Evolutionary conservation across 2,888 invertebrate species (phyloP), one percentile per base, ranked within the genome.

Genomic region (Lomographa bimaculata): DNA sequence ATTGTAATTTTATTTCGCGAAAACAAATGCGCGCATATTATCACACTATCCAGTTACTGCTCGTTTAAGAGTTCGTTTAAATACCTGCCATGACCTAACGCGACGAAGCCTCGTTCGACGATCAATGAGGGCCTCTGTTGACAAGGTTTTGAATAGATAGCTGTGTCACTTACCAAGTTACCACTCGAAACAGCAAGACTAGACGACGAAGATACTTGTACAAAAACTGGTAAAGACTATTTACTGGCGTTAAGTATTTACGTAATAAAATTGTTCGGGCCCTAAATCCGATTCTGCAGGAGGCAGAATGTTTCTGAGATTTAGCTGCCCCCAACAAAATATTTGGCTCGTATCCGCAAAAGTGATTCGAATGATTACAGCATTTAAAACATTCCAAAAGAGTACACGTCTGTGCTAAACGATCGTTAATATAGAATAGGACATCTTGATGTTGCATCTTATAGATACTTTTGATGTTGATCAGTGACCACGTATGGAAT

Each of bases 321-420:
- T 54, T 35, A 36, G 38, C 36, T 46, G 40, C 34, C 29, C 7
- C 18, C 23, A 32, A 29, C 11, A 14, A 32, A 46, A 37, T 29
- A 41, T 44, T 25, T 27, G 37, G 33, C 37, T 40, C 40, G 7
- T 6, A 18, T 36, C 32, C 23, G 25, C 28, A 34, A 35, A 43
- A 48, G 27, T 45, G 27, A 42, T 46, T 41, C 37, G 42, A 42
- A 46, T 41, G 42, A 44, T 32, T 49, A 40, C 44, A 42, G 51
- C 54, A 44, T 51, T 42, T 42, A 39, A 43, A 52, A 57, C 57
- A 57, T 57, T 57, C 57, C 57, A 57, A 49, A 54, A 39, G 32
- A 19, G 34, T 35, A 37, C 34, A 46, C 37, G 35, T 36, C 35
- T 42, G 34, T 30, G 46, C 46, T 43, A 43, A 41, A 47, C 46